phyloP scores from a whole-genome alignment of 1,140 invertebrate genomes.

The Solenopsis invicta region DNA sequence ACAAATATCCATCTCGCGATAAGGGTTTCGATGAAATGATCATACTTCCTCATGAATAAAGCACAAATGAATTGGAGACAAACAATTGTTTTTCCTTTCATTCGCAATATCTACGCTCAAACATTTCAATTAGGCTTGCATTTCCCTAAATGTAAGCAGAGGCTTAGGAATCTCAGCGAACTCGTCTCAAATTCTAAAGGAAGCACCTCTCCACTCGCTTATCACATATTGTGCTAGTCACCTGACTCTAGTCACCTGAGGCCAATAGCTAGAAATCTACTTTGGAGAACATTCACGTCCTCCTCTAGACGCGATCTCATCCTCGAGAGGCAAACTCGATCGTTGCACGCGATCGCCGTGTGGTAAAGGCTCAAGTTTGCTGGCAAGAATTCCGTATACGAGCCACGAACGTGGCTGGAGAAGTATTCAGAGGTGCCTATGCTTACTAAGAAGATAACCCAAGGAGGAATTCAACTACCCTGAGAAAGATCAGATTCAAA shows the following conservation, averaged over 20 bases:
- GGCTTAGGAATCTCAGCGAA: conserved; percentile 14
- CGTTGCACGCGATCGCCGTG: conserved; percentile 10
- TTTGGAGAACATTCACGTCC: conserved; percentile 53
- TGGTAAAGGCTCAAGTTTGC: conserved; percentile 13
- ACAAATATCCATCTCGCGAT: neutral
- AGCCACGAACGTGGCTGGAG: conserved; percentile 44
- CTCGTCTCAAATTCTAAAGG: neutral
- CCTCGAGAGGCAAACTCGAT: conserved; percentile 43
- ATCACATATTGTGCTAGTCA: conserved; percentile 43
- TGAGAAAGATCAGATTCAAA: conserved; percentile 34
- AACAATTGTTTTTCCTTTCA: neutral
- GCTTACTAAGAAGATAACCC: conserved; percentile 45
- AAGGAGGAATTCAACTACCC: conserved; percentile 34
- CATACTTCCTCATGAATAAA: neutral
- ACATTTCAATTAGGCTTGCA: neutral
- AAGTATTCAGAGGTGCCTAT: conserved; percentile 38
- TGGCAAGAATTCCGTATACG: conserved; percentile 51
- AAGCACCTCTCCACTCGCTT: conserved; percentile 6
- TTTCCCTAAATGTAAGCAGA: neutral
- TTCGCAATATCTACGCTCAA: conserved; percentile 7
- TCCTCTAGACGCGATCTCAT: conserved; percentile 45
- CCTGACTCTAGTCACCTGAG: conserved; percentile 27
- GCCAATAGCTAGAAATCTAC: conserved; percentile 49
- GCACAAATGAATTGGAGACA: neutral
- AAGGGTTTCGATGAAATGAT: neutral